Evolutionary conservation across 1,140 invertebrate genomes (phyloP), one percentile per base, ranked within the genome.

Genomic region (Neomicropteryx cornuta): DNA sequence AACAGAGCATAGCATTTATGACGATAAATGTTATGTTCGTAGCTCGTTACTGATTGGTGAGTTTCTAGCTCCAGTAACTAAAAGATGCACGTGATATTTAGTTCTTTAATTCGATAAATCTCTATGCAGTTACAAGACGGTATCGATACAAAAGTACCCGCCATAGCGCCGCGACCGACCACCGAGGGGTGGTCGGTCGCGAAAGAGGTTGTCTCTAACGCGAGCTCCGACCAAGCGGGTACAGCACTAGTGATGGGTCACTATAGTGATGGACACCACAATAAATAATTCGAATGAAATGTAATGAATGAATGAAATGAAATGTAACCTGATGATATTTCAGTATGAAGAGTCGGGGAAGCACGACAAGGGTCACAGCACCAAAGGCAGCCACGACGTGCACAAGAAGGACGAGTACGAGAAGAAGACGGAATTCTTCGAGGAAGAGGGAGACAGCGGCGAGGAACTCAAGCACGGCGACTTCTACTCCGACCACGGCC

Each of bases 371-470:
- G 78, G 79, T 0, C 76, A 81, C 54, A 78, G 72, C 49, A 81
- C 78, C 0, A 79, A 81, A 53, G 79, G 79, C 5, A 73, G 75
- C 45, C 79, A 81, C 46, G 79, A 77, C 45, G 71, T 81, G 19
- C 76, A 79, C 48, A 81, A 81, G 50, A 81, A 80, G 52, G 76
- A 83, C 41, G 79, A 81, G 46, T 83, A 80, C 47, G 74, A 79
- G 43, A 82, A 81, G 53, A 79, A 76, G 41, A 72, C 79, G 8
- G 75, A 81, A 47, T 82, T 82, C 64, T 81, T 77, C 43, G 78
- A 82, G 44, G 79, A 82, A 49, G 73, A 75, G 44, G 72, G 79
- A 23, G 77, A 79, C 41, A 75, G 70, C 11, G 72, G 63, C 2
- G 73, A 76, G n/a, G 66, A 75, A 36, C 75, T 79, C 43, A 71